Percentiles rank a stretch among this genome's conserved stretches.
Conservation (phyloP, 2,888 invertebrate species). For the Trissolcus brochymenae region DNA sequence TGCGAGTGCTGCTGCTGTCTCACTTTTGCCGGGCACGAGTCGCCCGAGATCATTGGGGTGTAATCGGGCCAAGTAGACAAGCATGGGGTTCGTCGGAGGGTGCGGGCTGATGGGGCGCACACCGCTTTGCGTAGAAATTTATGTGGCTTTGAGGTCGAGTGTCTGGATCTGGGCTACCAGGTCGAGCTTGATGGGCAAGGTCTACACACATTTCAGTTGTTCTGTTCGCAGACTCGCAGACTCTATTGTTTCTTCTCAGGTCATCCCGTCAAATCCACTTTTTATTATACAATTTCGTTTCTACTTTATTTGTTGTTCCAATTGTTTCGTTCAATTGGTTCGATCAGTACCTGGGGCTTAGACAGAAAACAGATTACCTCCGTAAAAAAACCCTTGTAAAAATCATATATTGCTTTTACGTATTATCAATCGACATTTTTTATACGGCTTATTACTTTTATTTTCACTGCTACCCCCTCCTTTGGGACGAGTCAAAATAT, state of each 20-base stretch:
- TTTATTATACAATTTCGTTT: neutral
- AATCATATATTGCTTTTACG: no score
- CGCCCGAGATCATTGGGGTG: constrained; percentile 14
- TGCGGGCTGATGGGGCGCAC: constrained; percentile 2
- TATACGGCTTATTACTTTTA: no score
- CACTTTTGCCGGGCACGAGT: constrained; percentile 6
- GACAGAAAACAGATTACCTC: no score
- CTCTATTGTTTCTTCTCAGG: neutral
- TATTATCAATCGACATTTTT: no score
- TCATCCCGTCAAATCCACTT: neutral
- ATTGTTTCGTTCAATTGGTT: no score
- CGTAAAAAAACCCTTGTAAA: no score
- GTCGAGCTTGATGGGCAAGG: constrained; percentile 22
- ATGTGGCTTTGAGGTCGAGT: constrained; percentile 36
- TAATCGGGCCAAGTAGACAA: constrained; percentile 12
- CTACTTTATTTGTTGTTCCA: no score
- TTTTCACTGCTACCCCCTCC: no score
- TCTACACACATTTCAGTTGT: constrained; percentile 12
- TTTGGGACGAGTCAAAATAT: no score
- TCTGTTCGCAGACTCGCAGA: constrained; percentile 1
- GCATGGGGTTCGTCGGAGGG: constrained; percentile 10
- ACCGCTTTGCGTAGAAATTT: constrained; percentile 20
- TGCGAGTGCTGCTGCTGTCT: constrained; percentile 9
- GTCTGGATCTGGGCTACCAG: constrained; percentile 39
- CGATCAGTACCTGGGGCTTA: no score